Evolutionary conservation across 2,888 invertebrate species (phyloP).

Genomic region (Eudemis profundana): DNA sequence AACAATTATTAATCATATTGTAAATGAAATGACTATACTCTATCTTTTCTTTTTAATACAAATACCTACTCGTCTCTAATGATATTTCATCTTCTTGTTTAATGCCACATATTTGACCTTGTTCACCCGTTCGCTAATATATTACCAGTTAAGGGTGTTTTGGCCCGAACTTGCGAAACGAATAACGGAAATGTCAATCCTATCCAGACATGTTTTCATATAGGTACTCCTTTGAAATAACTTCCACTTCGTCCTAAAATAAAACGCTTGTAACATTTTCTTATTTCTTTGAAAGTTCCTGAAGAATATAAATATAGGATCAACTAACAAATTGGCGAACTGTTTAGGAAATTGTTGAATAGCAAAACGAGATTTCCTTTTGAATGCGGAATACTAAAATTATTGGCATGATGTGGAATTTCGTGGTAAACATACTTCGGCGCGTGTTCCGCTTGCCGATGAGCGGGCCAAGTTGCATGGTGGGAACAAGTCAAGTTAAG

Average conservation of each 20-base stretch:
- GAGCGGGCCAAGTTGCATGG: constrained; percentile 26
- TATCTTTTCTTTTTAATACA: no score
- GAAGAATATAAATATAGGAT: constrained; percentile 10
- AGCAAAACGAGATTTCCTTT: constrained; percentile 24
- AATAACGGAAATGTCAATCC: no score
- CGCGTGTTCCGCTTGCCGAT: constrained; percentile 22
- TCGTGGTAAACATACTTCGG: constrained; percentile 19
- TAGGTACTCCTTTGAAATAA: background rate
- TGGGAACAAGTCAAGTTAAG: constrained; percentile 40
- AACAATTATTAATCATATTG: no score
- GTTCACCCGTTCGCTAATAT: no score
- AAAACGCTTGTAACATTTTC: background rate
- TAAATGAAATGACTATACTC: no score
- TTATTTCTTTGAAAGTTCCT: background rate
- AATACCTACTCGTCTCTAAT: no score
- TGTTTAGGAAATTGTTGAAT: constrained; percentile 26
- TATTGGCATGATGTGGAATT: constrained; percentile 33
- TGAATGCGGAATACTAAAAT: constrained; percentile 27
- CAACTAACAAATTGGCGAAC: constrained; percentile 7
- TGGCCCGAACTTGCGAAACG: no score
- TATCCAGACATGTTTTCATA: no score
- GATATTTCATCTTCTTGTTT: no score
- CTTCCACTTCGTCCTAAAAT: background rate
- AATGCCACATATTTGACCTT: no score
- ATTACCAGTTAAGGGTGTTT: no score